Evolutionary conservation across 1,140 invertebrate genomes (phyloP).

Genomic region (Episyrphus balteatus): DNA sequence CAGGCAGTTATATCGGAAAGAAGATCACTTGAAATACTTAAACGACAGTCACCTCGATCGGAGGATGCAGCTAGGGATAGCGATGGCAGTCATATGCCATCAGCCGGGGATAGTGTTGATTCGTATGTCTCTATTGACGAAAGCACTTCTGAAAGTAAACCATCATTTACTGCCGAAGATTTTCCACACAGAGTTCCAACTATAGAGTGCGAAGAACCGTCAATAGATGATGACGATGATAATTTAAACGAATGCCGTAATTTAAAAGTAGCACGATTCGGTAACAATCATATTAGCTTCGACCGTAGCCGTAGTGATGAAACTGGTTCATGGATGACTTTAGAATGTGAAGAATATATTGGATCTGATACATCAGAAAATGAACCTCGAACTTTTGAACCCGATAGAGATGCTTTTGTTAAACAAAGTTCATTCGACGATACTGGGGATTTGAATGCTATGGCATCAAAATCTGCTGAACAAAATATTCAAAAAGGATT

Average conservation of each 20-base stretch:
- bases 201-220: slow-evolving; percentile 33
- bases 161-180: slow-evolving; percentile 20
- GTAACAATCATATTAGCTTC: slow-evolving; percentile 27
- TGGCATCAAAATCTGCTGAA: slow-evolving; percentile 20
- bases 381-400: slow-evolving; percentile 26
- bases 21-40: slow-evolving; percentile 42
- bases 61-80: slow-evolving; percentile 27
- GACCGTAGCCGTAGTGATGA: slow-evolving; percentile 46
- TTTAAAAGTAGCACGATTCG: slow-evolving; percentile 23
- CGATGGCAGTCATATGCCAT: slow-evolving; percentile 37
- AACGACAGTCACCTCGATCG: slow-evolving; percentile 26
- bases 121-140: slow-evolving; percentile 40
- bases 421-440: slow-evolving; percentile 34
- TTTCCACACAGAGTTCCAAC: slow-evolving; percentile 32
- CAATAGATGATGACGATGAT: slow-evolving; percentile 29
- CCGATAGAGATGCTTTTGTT: slow-evolving; percentile 28
- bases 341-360: slow-evolving; percentile 49
- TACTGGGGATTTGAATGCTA: slow-evolving; percentile 17
- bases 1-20: slow-evolving; percentile 49
- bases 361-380: slow-evolving; percentile 41
- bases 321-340: slow-evolving; percentile 47
- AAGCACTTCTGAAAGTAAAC: slow-evolving; percentile 27
- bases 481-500: slow-evolving; percentile 29
- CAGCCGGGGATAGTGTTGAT: slow-evolving; percentile 47
- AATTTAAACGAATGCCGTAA: slow-evolving; percentile 22